Evolutionary conservation across 1,140 invertebrate genomes (phyloP), one percentile per base, ranked within the genome.

Genomic region (Gryon sp.): DNA sequence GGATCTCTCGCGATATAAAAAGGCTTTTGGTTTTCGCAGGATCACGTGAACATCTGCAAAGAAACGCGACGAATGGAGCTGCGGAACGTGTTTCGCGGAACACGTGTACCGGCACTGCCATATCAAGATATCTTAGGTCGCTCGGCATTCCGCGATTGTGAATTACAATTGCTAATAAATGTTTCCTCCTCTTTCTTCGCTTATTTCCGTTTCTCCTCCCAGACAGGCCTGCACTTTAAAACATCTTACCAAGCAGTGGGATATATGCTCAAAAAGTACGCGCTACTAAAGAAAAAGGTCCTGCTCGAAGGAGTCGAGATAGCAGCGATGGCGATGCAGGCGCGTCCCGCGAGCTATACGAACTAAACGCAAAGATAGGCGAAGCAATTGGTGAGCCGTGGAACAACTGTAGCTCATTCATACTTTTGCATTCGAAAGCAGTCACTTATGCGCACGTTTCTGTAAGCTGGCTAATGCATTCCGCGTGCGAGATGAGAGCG

Each of bases 161-260:
- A 80, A 84, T 83, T 84, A 84, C 79, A 84, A 84, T 84, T 84
- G 83, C 83, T 84, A 83, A 84, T 84, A 84, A 84, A 82, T 78
- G 74, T 68, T 73, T 68, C 50, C 66, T 36, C 15, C n/a, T 32
- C n/a, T 46, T 60, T 34, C 32, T 48, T 2, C 45, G n/a, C 16
- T 48, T 15, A 32, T 16, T 24, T 40, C 26, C 15, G 19, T 18
- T 34, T 41, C 30, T 40, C 9, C 0, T 2, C 50, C 14, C 26
- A 22, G 16, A 11, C n/a, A 12, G 28, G 15, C n/a, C 40, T 15
- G 9, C 19, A 30, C 28, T 32, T 5, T n/a, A 1, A 2, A 12
- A 6, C 9, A 2, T 1, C 11, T 34, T n/a, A n/a, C n/a, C n/a
- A n/a, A n/a, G n/a, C 4, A 30, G 52, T 50, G 14, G 50, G 20